Conservation (phyloP, 1,140 invertebrate genomes). For the Drosophila kohkoa region DNA sequence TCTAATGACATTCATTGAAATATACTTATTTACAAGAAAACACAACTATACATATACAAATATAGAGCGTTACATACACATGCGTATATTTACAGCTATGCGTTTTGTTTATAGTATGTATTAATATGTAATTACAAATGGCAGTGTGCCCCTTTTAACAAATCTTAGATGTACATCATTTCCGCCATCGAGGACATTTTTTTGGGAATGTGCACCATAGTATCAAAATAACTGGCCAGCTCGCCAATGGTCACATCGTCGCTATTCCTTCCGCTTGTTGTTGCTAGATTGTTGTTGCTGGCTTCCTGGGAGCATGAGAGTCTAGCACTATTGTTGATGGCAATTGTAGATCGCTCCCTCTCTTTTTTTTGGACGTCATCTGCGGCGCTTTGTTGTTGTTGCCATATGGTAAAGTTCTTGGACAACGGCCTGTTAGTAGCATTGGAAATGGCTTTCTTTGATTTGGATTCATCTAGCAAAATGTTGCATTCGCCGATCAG, state of each 20-base stretch:
- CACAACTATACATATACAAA: slow-evolving; percentile 9
- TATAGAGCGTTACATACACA: background rate
- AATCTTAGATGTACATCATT: slow-evolving; percentile 95
- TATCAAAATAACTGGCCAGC: slow-evolving; percentile 96
- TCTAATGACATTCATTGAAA: slow-evolving; percentile 41
- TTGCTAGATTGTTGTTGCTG: slow-evolving; percentile 72
- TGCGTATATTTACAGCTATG: background rate
- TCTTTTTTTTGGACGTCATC: background rate
- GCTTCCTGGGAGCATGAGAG: slow-evolving; percentile 88
- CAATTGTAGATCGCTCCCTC: slow-evolving; percentile 38
- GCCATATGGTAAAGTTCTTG: slow-evolving; percentile 58
- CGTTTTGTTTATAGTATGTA: background rate
- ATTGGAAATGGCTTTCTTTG: slow-evolving; percentile 25
- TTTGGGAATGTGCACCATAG: slow-evolving; percentile 96
- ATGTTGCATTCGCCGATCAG: slow-evolving; percentile 68
- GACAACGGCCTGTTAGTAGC: slow-evolving; percentile 23
- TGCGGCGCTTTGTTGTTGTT: slow-evolving; percentile 8
- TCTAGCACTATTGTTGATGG: slow-evolving; percentile 44
- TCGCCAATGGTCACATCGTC: slow-evolving; percentile 94
- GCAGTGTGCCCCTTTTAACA: slow-evolving; percentile 5
- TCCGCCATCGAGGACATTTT: slow-evolving; percentile 98
- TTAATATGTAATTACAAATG: slow-evolving; percentile 5
- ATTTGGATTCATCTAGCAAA: slow-evolving; percentile 58
- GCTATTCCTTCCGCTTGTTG: slow-evolving; percentile 86
- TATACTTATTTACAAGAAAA: slow-evolving; percentile 18